phyloP scores from a whole-genome alignment of 2,888 invertebrate genomes.

The Sympetrum striolatum region DNA sequence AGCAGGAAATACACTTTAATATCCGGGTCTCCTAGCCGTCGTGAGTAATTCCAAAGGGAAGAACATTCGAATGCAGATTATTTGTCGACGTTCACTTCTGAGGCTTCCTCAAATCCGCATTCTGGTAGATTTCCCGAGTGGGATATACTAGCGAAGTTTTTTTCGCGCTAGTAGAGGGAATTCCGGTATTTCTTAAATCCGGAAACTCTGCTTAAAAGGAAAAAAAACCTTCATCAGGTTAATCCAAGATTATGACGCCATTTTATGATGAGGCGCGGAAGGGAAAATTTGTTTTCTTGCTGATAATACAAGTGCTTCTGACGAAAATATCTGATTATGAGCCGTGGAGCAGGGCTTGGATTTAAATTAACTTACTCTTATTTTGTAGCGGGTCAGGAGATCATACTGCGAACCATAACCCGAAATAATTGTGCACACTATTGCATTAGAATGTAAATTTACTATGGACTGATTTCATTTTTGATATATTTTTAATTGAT shows the following conservation, averaged over 20 bases:
- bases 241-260: background rate
- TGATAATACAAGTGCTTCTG: background rate
- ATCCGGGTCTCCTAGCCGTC: background rate
- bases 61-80: background rate
- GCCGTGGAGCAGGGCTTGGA: too few species aligned
- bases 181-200: background rate
- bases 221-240: background rate
- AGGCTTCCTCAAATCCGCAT: background rate
- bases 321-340: too few species aligned
- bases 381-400: too few species aligned
- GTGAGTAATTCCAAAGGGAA: background rate
- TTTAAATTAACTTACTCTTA: too few species aligned
- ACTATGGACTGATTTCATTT: too few species aligned
- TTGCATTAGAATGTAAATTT: too few species aligned
- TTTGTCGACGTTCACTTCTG: background rate
- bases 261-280: background rate
- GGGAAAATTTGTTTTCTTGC: background rate
- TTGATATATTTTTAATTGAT: too few species aligned
- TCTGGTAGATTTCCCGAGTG: background rate
- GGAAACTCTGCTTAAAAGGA: background rate
- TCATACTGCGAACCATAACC: too few species aligned
- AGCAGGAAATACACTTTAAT: background rate
- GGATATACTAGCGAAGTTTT: background rate
- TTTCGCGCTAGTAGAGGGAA: background rate
- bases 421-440: too few species aligned